Conservation (phyloP, 1,140 invertebrate species). For the Heliconius eleuchia region DNA sequence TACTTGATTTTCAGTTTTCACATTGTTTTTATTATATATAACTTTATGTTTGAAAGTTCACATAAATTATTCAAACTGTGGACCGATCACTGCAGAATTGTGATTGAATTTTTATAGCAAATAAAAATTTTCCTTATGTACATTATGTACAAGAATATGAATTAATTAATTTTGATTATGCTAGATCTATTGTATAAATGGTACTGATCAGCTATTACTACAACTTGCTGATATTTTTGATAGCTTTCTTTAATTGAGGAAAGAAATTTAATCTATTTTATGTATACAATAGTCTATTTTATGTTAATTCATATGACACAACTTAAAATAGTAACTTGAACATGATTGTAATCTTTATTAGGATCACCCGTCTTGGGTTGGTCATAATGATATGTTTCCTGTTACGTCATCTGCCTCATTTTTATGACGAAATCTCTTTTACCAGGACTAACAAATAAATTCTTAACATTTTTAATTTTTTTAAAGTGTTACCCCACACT, state of each 20-base stretch:
- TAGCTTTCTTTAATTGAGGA: too few species aligned
- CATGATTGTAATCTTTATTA: conserved; percentile 13
- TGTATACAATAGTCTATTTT: neutral
- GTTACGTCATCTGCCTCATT: conserved; percentile 26
- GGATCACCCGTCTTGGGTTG: neutral
- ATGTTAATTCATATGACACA: neutral
- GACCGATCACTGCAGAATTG: neutral
- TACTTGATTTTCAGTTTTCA: neutral
- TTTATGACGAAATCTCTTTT: conserved; percentile 19
- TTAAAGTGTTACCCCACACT: too few species aligned
- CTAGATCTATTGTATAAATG: too few species aligned
- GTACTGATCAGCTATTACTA: too few species aligned
- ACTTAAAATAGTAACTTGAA: neutral
- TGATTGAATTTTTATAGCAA: neutral
- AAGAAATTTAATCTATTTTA: neutral
- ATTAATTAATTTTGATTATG: neutral
- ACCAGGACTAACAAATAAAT: neutral
- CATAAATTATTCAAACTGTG: too few species aligned
- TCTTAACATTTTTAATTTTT: neutral
- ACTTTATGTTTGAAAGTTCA: neutral
- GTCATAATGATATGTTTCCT: conserved; percentile 27
- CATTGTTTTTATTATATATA: neutral
- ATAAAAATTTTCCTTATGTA: neutral
- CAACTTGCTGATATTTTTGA: too few species aligned
- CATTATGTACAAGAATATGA: neutral